Base-by-base conservation (phyloP, 2,113 vertebrate species). In the Oreotragus oreotragus region DNA sequence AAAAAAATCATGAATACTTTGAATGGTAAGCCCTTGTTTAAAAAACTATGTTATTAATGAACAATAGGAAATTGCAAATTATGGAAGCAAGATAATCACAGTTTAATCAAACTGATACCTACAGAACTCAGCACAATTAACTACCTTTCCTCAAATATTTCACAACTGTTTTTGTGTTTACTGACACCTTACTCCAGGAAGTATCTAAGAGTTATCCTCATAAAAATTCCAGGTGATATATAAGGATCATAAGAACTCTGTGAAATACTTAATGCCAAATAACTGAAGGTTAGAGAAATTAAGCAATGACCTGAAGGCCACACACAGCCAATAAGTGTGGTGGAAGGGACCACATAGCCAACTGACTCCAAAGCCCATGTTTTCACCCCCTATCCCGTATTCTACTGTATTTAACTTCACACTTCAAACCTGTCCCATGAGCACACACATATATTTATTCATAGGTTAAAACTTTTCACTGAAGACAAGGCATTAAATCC, bases 251-350 rank as follows among this genome's bases (percentile, higher is more conserved):
- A 81, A 91, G 45, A 95, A 73, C 39, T 81, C 89, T 13, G 9
- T 79, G 60, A 94, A 91, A 47, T 80, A 86, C 58, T 77, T 86
- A 94, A 64, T 86, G 43, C 45, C 39, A 97, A 92, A 89, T 62
- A 88, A 51, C 43, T 58, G 5, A 88, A 80, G 28, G 49, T 77
- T 39, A 64, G 84, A 55, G 28, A 86, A 19, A 36, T 4, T 57
- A 49, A 57, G 11, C 13, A 85, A 60, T 66, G 57, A 86, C 80
- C 13, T 58, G 57, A 76, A 91, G 79, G 62, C 53, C n/a, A 51
- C 62, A 95, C 0, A 95, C 0, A 43, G 73, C 39, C 19, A 57
- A 12, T 15, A 28, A 6, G 9, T 23, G 8, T n/a, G 19, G 9
- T 0, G 60, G 70, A 62, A 90, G 73, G 11, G 15, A 81, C 77